Base-by-base conservation (phyloP, 1,140 invertebrate genomes). In the Schlechtendalia chinensis region DNA sequence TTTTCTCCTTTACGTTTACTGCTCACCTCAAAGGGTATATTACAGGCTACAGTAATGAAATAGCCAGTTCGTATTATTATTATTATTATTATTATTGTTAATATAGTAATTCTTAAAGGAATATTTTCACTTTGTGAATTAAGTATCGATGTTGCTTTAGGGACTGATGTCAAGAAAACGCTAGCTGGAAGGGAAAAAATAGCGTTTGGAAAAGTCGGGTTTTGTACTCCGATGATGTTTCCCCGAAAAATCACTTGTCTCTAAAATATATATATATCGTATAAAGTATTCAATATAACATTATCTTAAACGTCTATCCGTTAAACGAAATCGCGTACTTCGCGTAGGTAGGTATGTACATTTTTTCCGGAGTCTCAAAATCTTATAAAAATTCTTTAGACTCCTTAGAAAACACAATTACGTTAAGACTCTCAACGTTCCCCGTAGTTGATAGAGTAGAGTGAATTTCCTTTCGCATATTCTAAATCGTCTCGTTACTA, bases 31-130 rank as follows among this genome's bases (percentile, higher is more conserved):
- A 71, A 71, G 24, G 14, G 17, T 71, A 27, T 29, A 54, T 19
- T 10, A 39, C 11, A 14, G 10, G 19, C 19, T 10, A 39, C 11
- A 14, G 10, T 45, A 54, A 5, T 54, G 53, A 19, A 67, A 67
- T 67, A 67, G 45, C 61, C 19, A 14, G 29, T 65, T n/a, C 32
- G 32, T 65, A 65, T 63, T 63, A 63, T 45, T 58, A 58, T 58
- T 22, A 58, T 59, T 65, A 65, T 63, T 63, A 63, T 45, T 58
- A 58, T 58, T 22, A 58, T 59, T 47, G 47, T 24, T 69, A 47
- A 47, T 14, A 16, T n/a, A 17, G n/a, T 47, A 69, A 47, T 69
- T 0, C 5, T 22, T 45, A 22, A 67, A 69, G 39, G 22, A 47
- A 69, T 39, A 39, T 69, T 47, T 47, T 12, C 22, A 24, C 12